A percentile compares a stretch with the other conserved stretches of the same genome.
phyloP scores from a whole-genome alignment of 2,113 vertebrate species.

The Danio rerio region DNA sequence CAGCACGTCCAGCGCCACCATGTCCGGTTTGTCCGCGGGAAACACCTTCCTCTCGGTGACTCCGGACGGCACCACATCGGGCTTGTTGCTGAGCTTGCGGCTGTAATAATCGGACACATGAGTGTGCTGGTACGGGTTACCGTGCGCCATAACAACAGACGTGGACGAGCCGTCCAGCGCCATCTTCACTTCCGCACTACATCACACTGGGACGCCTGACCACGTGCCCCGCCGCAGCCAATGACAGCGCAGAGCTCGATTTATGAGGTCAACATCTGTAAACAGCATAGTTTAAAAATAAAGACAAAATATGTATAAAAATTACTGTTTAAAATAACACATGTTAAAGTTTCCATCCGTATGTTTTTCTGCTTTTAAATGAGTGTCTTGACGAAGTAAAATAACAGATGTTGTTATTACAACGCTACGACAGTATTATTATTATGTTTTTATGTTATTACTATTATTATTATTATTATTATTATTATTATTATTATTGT shows the following conservation, averaged over 20 bases:
- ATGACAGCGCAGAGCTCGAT: background rate
- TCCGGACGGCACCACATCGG: constrained; percentile 81
- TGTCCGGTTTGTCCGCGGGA: constrained; percentile 77
- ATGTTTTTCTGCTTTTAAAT: no score
- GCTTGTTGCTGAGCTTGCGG: constrained; percentile 78
- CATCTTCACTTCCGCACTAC: constrained; percentile 61
- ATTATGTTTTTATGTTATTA: no score
- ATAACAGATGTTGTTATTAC: no score
- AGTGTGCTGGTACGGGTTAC: constrained; percentile 58
- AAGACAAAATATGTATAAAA: background rate
- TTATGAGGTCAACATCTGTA: background rate
- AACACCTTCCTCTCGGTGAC: constrained; percentile 79
- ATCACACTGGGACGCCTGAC: background rate
- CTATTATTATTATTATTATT: no score
- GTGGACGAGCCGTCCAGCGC: constrained; percentile 77
- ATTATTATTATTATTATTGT: no score
- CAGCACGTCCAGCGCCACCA: constrained; percentile 80
- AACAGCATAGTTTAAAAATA: background rate
- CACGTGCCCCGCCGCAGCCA: background rate
- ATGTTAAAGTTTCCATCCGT: no score
- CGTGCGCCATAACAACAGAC: constrained; percentile 69
- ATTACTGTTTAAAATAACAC: no score
- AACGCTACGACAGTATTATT: no score
- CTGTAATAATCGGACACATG: constrained; percentile 76
- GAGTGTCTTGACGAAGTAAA: no score